These are phyloP conservation scores for Phymorhynchus buccinoides DNA, from an alignment of 1,140 invertebrate genomes.

Conservation along the genomic window DNA sequence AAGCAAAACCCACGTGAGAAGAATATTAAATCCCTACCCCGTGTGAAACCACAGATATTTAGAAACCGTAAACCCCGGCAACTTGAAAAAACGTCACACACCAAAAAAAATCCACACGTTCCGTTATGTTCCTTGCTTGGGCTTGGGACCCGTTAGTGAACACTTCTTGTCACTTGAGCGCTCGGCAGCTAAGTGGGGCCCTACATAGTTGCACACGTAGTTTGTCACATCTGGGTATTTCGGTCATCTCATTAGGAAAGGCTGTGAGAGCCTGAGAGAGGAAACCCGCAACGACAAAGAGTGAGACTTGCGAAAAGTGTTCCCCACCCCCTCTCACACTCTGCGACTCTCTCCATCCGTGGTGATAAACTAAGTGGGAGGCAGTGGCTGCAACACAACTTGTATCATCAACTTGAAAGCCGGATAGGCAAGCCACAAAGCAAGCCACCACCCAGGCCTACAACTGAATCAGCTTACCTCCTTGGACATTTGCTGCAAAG, in stretches of 20 bases:
- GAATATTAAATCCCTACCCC: conserved; percentile 35
- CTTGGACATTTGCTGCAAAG: conserved; percentile 47
- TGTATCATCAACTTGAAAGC: conserved; percentile 35
- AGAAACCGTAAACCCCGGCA: conserved; percentile 15
- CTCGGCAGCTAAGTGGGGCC: not conserved
- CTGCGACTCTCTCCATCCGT: conserved; percentile 19
- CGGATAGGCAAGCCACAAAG: conserved; percentile 30
- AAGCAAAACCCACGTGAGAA: conserved; percentile 30
- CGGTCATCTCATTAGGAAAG: conserved; percentile 40
- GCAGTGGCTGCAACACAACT: conserved; percentile 23
- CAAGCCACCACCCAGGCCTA: conserved; percentile 29
- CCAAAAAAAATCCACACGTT: conserved; percentile 19
- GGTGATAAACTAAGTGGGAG: not conserved
- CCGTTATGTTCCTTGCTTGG: not conserved
- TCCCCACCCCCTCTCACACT: conserved; percentile 37
- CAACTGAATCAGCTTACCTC: conserved; percentile 49
- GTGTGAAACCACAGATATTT: conserved; percentile 30
- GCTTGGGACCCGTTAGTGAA: not conserved
- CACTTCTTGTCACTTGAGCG: conserved; percentile 6
- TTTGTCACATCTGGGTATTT: conserved; percentile 47
- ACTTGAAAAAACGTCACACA: not conserved
- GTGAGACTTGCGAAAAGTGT: conserved; percentile 36
- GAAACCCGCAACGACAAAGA: conserved; percentile 42
- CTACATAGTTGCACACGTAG: conserved; percentile 28
- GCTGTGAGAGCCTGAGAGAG: conserved; percentile 38